Conservation (phyloP, 2,888 invertebrate species). For the Drosophila nr. medialis region DNA sequence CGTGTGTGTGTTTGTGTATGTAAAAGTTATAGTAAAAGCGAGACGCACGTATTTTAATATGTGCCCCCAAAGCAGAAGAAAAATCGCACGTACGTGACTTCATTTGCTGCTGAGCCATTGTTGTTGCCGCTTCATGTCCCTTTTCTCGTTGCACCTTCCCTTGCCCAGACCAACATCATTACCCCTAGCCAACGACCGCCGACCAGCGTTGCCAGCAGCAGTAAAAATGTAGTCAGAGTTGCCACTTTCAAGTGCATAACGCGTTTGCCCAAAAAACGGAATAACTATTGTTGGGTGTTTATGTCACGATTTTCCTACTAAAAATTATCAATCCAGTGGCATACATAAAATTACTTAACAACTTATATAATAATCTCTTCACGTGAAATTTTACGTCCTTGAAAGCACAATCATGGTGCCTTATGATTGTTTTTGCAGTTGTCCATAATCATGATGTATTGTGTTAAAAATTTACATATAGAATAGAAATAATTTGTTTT, state of each 20-base stretch:
- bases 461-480: not conserved
- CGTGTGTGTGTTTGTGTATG: constrained; percentile 34
- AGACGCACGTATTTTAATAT: constrained; percentile 84
- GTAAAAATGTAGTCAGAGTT: constrained; percentile 24
- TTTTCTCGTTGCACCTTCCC: constrained; percentile 22
- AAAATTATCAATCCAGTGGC: not conserved
- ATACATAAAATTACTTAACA: not conserved
- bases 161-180: not conserved
- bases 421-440: not conserved
- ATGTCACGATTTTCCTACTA: not conserved
- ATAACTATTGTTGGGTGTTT: constrained; percentile 5
- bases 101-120: constrained; percentile 76
- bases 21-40: constrained; percentile 79
- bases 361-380: not conserved
- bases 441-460: not conserved
- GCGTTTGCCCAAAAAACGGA: not conserved
- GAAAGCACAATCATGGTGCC: not conserved
- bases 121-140: constrained; percentile 44
- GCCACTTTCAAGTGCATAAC: constrained; percentile 17
- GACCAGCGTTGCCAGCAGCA: constrained; percentile 50
- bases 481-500: not conserved
- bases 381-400: not conserved
- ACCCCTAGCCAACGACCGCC: not conserved
- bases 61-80: constrained; percentile 82
- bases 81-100: constrained; percentile 84